phyloP scores from a whole-genome alignment of 2,888 invertebrate genomes.

The Colletes collaris region DNA sequence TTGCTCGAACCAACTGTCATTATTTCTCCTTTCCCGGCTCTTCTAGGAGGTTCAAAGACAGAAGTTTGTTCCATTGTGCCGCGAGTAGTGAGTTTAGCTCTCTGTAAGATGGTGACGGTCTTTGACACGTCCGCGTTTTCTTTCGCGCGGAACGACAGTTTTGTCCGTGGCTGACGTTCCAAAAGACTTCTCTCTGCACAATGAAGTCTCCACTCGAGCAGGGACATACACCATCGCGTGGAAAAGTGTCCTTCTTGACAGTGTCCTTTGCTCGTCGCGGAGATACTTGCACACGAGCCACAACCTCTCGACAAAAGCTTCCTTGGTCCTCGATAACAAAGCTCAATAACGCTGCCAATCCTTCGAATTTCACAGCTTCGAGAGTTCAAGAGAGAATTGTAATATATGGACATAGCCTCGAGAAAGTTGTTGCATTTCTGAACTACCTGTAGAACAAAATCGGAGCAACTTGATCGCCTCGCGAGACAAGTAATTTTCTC shows the following conservation, averaged over 20 bases:
- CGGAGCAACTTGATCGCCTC: too few relatives aligned
- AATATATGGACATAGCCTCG: too few relatives aligned
- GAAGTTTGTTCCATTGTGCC: too few relatives aligned
- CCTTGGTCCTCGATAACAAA: conserved; percentile 2
- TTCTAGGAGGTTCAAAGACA: too few relatives aligned
- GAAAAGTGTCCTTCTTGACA: conserved; percentile 12
- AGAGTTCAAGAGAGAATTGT: too few relatives aligned
- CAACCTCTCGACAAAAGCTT: conserved; percentile 27
- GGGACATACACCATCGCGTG: not conserved
- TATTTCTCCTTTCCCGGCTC: not conserved
- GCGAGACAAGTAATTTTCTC: too few relatives aligned
- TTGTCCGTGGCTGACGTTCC: conserved; percentile 28
- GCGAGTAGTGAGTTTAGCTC: too few relatives aligned
- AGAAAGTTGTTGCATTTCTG: not conserved
- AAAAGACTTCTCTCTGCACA: conserved; percentile 17
- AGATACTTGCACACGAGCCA: conserved; percentile 4
- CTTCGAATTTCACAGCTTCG: too few relatives aligned
- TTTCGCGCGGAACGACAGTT: conserved; percentile 23
- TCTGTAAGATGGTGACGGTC: conserved; percentile 14
- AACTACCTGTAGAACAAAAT: not conserved
- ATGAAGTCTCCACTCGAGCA: conserved; percentile 33
- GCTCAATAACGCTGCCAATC: too few relatives aligned
- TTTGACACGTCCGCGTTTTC: conserved; percentile 21
- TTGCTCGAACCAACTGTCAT: not conserved
- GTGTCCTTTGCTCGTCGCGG: conserved; percentile 15